Evolutionary conservation across 2,113 vertebrate genomes (phyloP).

Genomic region (Crotalus helleri): DNA sequence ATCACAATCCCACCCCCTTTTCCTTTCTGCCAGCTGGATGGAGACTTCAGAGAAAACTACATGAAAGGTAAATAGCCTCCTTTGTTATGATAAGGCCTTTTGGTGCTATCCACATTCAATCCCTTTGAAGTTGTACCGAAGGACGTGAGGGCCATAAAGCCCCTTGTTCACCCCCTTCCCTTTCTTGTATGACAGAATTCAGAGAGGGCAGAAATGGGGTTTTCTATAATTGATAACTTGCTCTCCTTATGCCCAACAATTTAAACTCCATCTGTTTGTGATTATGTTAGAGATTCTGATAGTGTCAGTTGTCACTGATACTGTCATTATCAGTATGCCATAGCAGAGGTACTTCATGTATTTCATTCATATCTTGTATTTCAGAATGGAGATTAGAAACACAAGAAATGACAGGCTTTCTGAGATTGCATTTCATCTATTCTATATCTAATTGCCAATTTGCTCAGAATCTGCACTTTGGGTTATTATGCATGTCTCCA

Average conservation of each 20-base stretch:
- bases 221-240: background rate
- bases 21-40: no score
- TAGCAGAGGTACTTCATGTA: background rate
- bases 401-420: background rate
- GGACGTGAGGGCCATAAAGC: background rate
- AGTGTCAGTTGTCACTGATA: background rate
- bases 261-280: background rate
- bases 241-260: background rate
- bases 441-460: background rate
- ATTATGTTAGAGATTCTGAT: background rate
- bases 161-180: no score
- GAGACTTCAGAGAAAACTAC: no score
- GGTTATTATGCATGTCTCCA: background rate
- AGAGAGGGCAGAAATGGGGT: no score
- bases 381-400: background rate
- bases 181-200: no score
- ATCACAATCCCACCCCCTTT: no score
- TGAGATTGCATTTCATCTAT: background rate
- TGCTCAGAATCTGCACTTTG: background rate
- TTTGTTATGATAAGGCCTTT: no score
- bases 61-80: no score
- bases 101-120: no score
- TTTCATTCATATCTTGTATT: constrained; percentile 8
- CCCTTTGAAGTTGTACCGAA: background rate
- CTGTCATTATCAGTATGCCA: background rate